Percentiles rank a stretch among this genome's conserved stretches.
Conservation (phyloP, 2,888 invertebrate genomes). For the Chrysolina haemoptera region DNA sequence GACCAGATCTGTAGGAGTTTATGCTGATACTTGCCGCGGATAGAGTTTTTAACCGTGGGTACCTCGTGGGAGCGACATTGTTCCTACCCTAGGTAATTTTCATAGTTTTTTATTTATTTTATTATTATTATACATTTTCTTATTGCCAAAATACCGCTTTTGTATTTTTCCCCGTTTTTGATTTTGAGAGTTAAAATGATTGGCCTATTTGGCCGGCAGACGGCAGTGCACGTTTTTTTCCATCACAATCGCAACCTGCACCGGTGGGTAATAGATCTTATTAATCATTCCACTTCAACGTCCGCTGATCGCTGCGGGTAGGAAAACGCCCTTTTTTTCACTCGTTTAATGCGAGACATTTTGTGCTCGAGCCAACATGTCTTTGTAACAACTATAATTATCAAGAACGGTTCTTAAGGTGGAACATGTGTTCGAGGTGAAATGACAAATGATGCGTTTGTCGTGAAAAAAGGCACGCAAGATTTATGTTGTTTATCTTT, state of each 20-base stretch:
- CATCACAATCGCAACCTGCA: slow-evolving; percentile 13
- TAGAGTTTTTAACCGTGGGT: no score
- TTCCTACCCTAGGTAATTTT: no score
- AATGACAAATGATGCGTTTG: not conserved
- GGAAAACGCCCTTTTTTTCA: slow-evolving; percentile 15
- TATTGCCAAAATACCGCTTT: no score
- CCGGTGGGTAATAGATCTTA: slow-evolving; percentile 15
- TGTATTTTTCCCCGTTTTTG: no score
- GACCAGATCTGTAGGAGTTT: no score
- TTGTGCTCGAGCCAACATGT: slow-evolving; percentile 10
- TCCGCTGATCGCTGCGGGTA: slow-evolving; percentile 13
- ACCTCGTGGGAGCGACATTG: no score
- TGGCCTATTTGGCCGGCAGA: not conserved
- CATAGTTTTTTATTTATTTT: no score
- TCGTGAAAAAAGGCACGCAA: no score
- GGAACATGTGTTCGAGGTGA: not conserved
- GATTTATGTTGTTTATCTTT: no score
- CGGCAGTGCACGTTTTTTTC: not conserved
- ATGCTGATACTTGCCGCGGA: no score
- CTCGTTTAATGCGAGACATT: slow-evolving; percentile 5
- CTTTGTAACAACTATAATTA: slow-evolving; percentile 14
- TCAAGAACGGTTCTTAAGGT: slow-evolving; percentile 5
- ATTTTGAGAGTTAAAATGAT: no score
- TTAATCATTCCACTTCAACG: slow-evolving; percentile 27
- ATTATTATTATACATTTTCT: no score